Conservation (phyloP, 2,888 invertebrate species). For the Tribolium freemani region DNA sequence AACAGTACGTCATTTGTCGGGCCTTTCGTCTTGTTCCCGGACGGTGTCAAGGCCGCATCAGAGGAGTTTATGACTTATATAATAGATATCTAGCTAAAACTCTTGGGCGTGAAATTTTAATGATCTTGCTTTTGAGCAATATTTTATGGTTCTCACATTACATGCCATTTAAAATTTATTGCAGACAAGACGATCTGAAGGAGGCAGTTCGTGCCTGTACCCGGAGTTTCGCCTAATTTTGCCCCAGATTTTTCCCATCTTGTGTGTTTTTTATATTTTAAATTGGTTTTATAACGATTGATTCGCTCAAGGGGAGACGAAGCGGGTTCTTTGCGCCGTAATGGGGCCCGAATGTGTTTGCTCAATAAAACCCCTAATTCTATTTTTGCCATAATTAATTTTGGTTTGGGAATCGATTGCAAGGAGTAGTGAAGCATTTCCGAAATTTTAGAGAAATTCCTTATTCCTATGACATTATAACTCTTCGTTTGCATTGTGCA, state of each 20-base stretch:
- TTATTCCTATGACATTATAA: slow-evolving; percentile 37
- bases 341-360: background rate
- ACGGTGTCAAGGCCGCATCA: background rate
- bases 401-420: background rate
- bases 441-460: slow-evolving; percentile 35
- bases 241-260: slow-evolving; percentile 17
- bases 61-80: slow-evolving; percentile 43
- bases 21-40: slow-evolving; percentile 27
- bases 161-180: slow-evolving; percentile 39
- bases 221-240: background rate
- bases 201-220: slow-evolving; percentile 6
- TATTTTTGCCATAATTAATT: background rate
- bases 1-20: slow-evolving; percentile 39
- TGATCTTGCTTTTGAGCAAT: slow-evolving; percentile 44
- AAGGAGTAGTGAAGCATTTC: slow-evolving; percentile 9
- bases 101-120: slow-evolving; percentile 51
- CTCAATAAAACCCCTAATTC: slow-evolving; percentile 1
- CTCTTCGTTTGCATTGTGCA: slow-evolving; percentile 51
- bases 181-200: background rate
- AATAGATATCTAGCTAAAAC: slow-evolving; percentile 48
- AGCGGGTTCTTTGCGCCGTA: background rate
- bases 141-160: slow-evolving; percentile 39
- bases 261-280: slow-evolving; percentile 16
- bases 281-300: slow-evolving; percentile 20
- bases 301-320: background rate